Evolutionary conservation across 1,140 invertebrate species (phyloP).

Genomic region (Manduca sexta): DNA sequence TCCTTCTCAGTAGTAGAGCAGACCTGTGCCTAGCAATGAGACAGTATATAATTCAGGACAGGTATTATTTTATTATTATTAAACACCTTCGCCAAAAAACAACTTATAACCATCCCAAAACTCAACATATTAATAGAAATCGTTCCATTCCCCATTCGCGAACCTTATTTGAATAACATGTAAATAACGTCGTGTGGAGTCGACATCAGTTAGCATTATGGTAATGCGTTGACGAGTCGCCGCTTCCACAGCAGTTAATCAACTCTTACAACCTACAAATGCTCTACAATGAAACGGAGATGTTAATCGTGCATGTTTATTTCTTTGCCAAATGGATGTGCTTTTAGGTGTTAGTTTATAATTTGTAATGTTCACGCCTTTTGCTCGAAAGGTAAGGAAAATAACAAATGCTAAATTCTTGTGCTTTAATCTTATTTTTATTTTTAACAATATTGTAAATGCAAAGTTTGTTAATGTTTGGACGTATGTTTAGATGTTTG

Average conservation of each 20-base stretch:
- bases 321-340: background rate
- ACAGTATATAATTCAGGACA: too few relatives aligned
- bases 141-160: conserved; percentile 13
- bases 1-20: too few relatives aligned
- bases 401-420: too few relatives aligned
- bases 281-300: background rate
- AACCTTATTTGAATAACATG: conserved; percentile 36
- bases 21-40: too few relatives aligned
- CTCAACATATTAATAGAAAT: conserved; percentile 5
- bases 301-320: background rate
- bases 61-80: too few relatives aligned
- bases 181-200: conserved; percentile 25
- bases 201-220: conserved; percentile 37
- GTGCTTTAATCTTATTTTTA: too few relatives aligned
- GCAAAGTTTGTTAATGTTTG: too few relatives aligned
- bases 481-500: too few relatives aligned
- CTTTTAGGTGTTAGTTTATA: background rate
- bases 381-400: background rate
- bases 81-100: too few relatives aligned
- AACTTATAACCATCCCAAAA: conserved; percentile 5
- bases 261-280: conserved; percentile 15
- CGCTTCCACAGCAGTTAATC: conserved; percentile 27
- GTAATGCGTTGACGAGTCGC: conserved; percentile 25
- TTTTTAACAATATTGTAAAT: too few relatives aligned
- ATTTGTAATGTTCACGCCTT: too few relatives aligned